Conservation (phyloP, 2,888 invertebrate genomes). For the Frankliniella intonsa region DNA sequence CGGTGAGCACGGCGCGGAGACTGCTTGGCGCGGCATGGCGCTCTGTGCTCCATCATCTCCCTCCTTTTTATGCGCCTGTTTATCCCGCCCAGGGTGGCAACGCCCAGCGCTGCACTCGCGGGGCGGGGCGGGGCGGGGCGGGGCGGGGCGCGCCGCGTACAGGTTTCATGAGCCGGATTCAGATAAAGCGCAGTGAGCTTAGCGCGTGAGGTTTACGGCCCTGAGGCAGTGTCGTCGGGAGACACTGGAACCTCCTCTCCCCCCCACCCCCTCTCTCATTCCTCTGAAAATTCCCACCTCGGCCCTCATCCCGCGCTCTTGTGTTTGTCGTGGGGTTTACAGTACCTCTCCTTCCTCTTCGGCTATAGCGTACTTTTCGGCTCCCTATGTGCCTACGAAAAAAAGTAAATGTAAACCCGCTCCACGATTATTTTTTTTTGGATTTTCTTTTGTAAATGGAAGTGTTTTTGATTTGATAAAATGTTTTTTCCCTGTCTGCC, state of each 20-base stretch:
- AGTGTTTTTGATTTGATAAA: no score
- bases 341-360: no score
- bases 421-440: no score
- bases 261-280: background rate
- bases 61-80: background rate
- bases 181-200: constrained; percentile 17
- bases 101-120: background rate
- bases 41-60: background rate
- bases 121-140: background rate
- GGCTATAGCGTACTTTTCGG: no score
- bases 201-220: constrained; percentile 15
- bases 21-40: background rate
- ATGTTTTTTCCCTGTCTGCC: no score
- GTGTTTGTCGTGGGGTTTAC: no score
- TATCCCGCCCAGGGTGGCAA: background rate
- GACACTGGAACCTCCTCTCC: background rate
- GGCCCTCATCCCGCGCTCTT: no score
- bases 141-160: background rate
- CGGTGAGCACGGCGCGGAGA: no score
- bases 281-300: background rate
- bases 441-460: no score
- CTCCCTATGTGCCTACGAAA: no score
- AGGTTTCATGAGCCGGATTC: constrained; percentile 22
- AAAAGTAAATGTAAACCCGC: no score
- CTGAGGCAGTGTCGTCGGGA: background rate